Evolutionary conservation across 2,797 vertebrate species (phyloP).

Genomic region (Rhinophrynus dorsalis): DNA sequence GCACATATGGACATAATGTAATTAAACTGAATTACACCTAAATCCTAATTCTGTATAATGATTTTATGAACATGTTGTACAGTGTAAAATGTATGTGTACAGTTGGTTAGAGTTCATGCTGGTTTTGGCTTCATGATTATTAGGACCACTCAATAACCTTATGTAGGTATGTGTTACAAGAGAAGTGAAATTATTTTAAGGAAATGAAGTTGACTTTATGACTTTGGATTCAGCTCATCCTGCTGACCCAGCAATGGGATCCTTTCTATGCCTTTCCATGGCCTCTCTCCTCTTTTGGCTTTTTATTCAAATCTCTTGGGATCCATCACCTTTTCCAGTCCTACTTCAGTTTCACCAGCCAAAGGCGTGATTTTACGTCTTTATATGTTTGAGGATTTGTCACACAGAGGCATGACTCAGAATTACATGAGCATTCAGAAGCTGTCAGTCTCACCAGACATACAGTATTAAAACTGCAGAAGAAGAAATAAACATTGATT

Average conservation of each 20-base stretch:
- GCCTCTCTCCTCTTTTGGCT: conserved; percentile 29
- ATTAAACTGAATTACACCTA: conserved; percentile 17
- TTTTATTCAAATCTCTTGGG: conserved; percentile 31
- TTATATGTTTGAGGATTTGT: conserved; percentile 36
- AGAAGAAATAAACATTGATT: no score
- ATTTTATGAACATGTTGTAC: conserved; percentile 17
- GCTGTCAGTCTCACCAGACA: background rate
- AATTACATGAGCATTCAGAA: conserved; percentile 23
- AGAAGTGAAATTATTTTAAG: conserved; percentile 34
- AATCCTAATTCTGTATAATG: conserved; percentile 12
- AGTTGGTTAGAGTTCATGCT: conserved; percentile 18
- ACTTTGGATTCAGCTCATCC: conserved; percentile 43
- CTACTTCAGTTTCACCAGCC: conserved; percentile 35
- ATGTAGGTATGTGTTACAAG: conserved; percentile 35
- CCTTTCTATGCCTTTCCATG: conserved; percentile 25
- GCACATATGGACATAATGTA: background rate
- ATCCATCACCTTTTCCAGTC: conserved; percentile 46
- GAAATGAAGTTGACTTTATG: conserved; percentile 46
- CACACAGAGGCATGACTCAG: conserved; percentile 37
- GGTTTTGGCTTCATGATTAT: conserved; percentile 17
- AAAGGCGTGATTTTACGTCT: conserved; percentile 37
- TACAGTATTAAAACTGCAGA: background rate
- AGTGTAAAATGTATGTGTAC: conserved; percentile 5
- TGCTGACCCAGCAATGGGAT: conserved; percentile 42
- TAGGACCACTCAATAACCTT: conserved; percentile 30